Evolutionary conservation across 2,113 vertebrate species (phyloP).

Genomic region (Pelecanus crispus): DNA sequence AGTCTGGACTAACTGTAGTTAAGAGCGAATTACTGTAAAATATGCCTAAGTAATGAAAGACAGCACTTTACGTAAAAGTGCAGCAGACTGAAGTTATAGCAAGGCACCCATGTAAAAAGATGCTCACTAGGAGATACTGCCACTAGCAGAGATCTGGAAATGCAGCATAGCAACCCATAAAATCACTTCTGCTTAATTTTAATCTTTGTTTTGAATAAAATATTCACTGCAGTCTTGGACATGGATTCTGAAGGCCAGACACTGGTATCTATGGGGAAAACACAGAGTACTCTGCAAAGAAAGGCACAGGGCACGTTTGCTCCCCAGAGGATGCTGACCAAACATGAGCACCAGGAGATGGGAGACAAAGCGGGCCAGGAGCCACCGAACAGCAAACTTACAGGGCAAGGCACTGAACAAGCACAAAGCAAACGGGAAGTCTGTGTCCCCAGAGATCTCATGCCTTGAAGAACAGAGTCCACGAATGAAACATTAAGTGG

Average conservation of each 20-base stretch:
- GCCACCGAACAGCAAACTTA: not conserved
- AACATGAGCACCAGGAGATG: not conserved
- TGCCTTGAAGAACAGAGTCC: not conserved
- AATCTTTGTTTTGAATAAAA: not conserved
- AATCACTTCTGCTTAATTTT: not conserved
- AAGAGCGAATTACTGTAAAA: not conserved
- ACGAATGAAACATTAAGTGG: not conserved
- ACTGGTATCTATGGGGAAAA: not conserved
- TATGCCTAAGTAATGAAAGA: not conserved
- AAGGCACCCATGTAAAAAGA: not conserved
- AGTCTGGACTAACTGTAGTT: not conserved
- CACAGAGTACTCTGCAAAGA: not conserved
- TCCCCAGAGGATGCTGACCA: not conserved
- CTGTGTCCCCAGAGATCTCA: not conserved
- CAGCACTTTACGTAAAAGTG: not conserved
- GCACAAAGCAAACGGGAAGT: not conserved
- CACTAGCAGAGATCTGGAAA: not conserved
- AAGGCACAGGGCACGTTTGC: not conserved
- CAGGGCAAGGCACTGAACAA: not conserved
- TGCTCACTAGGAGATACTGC: not conserved
- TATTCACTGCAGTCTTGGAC: not conserved
- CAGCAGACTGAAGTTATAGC: not conserved
- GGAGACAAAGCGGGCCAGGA: not conserved
- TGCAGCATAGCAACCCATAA: not conserved
- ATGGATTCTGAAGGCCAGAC: not conserved